Conservation (phyloP, 2,113 vertebrate species). For the Nipponia nippon region DNA sequence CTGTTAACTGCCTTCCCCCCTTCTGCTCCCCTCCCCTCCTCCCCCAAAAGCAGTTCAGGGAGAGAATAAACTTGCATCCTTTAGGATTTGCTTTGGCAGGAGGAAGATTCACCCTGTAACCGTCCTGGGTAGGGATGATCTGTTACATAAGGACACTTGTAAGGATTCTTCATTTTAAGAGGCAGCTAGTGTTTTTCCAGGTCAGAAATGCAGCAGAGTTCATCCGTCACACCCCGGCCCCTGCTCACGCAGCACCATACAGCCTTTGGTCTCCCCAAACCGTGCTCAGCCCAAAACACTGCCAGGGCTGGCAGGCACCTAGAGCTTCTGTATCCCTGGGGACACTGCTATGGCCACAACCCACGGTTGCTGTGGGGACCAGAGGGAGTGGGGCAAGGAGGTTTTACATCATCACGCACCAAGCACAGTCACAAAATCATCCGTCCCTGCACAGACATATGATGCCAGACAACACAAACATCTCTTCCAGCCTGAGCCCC, state of each 20-base stretch:
- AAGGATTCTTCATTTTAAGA: background rate
- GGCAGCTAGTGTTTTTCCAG: background rate
- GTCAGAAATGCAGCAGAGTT: background rate
- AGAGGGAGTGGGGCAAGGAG: background rate
- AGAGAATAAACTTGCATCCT: background rate
- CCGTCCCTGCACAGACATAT: background rate
- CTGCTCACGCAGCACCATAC: background rate
- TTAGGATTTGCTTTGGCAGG: background rate
- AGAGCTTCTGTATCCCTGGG: background rate
- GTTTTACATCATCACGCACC: background rate
- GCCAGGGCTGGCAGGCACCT: background rate
- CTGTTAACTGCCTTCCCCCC: constrained; percentile 14
- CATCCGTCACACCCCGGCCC: background rate
- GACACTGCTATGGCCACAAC: background rate
- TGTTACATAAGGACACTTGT: background rate
- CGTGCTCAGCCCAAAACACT: background rate
- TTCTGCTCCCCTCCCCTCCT: constrained; percentile 6
- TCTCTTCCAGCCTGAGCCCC: background rate
- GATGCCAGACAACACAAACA: background rate
- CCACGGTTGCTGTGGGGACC: rapidly evolving
- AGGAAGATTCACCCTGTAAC: background rate
- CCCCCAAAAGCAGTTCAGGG: background rate
- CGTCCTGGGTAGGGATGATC: background rate
- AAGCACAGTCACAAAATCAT: background rate
- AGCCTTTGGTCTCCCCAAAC: background rate